Evolutionary conservation across 2,888 invertebrate genomes (phyloP), one percentile per base, ranked within the genome.

Genomic region (Erebia aethiops): DNA sequence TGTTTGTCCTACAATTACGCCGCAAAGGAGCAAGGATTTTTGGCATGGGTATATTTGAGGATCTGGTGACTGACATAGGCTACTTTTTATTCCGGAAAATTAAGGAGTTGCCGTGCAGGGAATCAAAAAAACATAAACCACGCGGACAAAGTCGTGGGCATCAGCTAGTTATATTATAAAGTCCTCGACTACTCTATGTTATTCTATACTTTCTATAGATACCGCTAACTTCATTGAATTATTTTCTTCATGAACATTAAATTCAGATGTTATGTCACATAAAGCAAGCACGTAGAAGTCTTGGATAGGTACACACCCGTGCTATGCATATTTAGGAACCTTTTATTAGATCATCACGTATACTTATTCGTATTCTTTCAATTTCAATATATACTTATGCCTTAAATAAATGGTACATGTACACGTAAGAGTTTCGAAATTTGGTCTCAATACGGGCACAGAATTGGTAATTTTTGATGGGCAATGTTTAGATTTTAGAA

Each of bases 361-460:
- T 13, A 21, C 5, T 11, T 21, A 21, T 26, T 26, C 26, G 35
- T 58, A 14, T 21, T 49, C 21, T 62, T 62, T 62, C 62, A 62
- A 62, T 62, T 62, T 62, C 62, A 62, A 62, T 62, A 10, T 18
- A 57, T 54, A 18, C n/a, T n/a, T n/a, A n/a, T n/a, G n/a, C 43
- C 43, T 18, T 18, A 61, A 61, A 58, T 35, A 58, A 35, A 61
- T 61, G 43, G 43, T 60, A 26, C 26, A 8, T 2, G 14, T 62
- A 49, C n/a, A n/a, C 14, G 49, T 49, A 62, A 62, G 49, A 62
- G 49, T 62, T 62, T 62, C 21, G 14, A 46, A 62, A 49, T 14
- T 18, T 21, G 49, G 49, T 18, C 49, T 21, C 62, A 62, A 62
- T 62, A 62, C 61, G 61, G 21, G 61, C 18, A 8, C 14, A 26